Base-by-base conservation (phyloP, 2,113 vertebrate species). In the Sebastes schlegelii region DNA sequence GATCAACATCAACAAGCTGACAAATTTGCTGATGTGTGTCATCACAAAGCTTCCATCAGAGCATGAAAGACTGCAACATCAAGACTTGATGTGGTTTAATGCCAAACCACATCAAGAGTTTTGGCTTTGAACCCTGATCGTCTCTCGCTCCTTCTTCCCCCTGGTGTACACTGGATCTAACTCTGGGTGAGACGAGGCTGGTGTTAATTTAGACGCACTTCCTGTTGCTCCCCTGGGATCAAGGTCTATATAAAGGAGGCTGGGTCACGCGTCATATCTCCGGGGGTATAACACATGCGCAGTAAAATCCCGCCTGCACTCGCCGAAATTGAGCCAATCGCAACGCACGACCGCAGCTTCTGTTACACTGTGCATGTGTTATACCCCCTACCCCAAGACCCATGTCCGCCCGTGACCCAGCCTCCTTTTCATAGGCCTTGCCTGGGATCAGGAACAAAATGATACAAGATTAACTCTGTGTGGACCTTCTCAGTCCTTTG, bases 1-100 rank as follows among this genome's bases (percentile, higher is more conserved):
- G 2, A 66, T 80, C 66, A 77, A 60, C 71, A 80, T 26, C 40
- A 85, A 64, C 74, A 65, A 65, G 17, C 26, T 66, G 60, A 65
- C 52, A 74, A 74, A 68, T 46, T 45, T n/a, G 60, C 46, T 65
- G 48, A 52, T 0, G 34, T 52, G 1, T 45, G 75, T 71, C 14
- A 57, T 52, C 62, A 9, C 21, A 21, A 45, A 46, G 54, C 48
- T 19, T 62, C 40, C 6, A 19, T 17, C 79, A n/a, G 46, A 82
- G 49, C 40, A 62, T 40, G 12, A 64, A 42, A 8, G 49, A 58
- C 51, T 4, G 40, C 34, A 34, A 52, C 57, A 58, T 34, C 34
- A 34, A 34, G 34, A 34, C 34, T 34, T 34, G 34, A 34, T 34
- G 34, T 34, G 34, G 34, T 84, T 48, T 57, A 67, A 79, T 54